These are phyloP conservation scores for Labia minor DNA, from an alignment of 2,888 invertebrate species.

Conservation along the genomic window DNA sequence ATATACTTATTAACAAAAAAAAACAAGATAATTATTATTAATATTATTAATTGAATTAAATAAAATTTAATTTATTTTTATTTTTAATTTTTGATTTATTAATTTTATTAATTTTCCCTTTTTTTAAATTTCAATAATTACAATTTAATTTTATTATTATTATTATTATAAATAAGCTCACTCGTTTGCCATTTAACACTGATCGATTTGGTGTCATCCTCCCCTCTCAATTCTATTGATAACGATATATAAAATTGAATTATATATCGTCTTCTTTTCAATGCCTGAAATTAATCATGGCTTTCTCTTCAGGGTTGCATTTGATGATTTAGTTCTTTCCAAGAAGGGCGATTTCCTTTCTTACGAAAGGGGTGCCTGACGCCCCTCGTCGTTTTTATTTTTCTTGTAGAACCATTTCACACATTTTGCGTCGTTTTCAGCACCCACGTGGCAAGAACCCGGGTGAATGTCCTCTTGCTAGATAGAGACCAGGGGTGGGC, in stretches of 20 bases:
- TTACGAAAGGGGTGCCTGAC: not conserved
- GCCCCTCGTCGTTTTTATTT: not conserved
- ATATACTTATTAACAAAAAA: too few species aligned
- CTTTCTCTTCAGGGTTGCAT: not conserved
- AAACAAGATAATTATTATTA: too few species aligned
- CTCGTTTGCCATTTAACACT: too few species aligned
- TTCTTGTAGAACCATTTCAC: not conserved
- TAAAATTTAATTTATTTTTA: too few species aligned
- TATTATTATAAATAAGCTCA: too few species aligned
- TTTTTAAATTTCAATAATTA: too few species aligned
- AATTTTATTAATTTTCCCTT: too few species aligned
- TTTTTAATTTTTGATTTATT: too few species aligned
- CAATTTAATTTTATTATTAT: too few species aligned
- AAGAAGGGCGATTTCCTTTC: not conserved
- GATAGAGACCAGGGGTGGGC: not conserved
- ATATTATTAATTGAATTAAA: too few species aligned
- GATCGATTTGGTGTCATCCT: too few species aligned
- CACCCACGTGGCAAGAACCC: not conserved
- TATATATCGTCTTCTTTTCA: not conserved
- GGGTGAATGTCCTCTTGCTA: not conserved
- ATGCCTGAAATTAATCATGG: slow-evolving; percentile 3
- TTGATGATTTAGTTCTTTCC: not conserved
- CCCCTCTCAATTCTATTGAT: not conserved
- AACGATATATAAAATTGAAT: not conserved
- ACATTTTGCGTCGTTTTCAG: not conserved